A percentile compares a stretch with the other conserved stretches of the same genome.
These are phyloP conservation scores for Tetraneura akinire DNA, from an alignment of 1,140 invertebrate genomes.

Conservation along the genomic window DNA sequence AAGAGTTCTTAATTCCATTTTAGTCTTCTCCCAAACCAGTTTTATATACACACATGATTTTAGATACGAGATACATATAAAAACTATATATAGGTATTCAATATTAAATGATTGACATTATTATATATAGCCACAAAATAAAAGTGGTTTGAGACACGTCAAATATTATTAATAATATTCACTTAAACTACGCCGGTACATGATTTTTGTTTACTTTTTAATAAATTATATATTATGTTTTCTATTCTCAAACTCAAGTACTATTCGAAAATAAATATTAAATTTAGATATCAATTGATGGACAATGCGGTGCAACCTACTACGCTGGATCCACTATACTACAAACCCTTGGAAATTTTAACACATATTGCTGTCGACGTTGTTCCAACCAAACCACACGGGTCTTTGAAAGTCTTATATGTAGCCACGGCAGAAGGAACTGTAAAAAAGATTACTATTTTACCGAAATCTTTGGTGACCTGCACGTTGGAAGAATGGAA, in stretches of 20 bases:
- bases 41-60: neutral
- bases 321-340: constrained; percentile 70
- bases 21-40: constrained; percentile 14
- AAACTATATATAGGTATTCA: too few species aligned
- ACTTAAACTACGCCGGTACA: neutral
- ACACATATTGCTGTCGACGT: constrained; percentile 79
- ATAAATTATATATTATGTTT: neutral
- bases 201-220: neutral
- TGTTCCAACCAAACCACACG: constrained; percentile 68
- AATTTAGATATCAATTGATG: constrained; percentile 82
- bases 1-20: constrained; percentile 13
- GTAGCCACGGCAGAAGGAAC: constrained; percentile 74
- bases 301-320: constrained; percentile 78
- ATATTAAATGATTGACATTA: neutral
- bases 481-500: constrained; percentile 87
- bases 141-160: neutral
- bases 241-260: neutral
- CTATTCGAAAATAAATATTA: constrained; percentile 52
- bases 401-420: constrained; percentile 72
- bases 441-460: constrained; percentile 79
- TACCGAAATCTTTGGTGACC: constrained; percentile 69
- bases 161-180: neutral
- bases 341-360: constrained; percentile 71
- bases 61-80: too few species aligned
- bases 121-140: neutral